Conservation (phyloP, 2,888 invertebrate genomes). For the Eueremaeus valkanovi region DNA sequence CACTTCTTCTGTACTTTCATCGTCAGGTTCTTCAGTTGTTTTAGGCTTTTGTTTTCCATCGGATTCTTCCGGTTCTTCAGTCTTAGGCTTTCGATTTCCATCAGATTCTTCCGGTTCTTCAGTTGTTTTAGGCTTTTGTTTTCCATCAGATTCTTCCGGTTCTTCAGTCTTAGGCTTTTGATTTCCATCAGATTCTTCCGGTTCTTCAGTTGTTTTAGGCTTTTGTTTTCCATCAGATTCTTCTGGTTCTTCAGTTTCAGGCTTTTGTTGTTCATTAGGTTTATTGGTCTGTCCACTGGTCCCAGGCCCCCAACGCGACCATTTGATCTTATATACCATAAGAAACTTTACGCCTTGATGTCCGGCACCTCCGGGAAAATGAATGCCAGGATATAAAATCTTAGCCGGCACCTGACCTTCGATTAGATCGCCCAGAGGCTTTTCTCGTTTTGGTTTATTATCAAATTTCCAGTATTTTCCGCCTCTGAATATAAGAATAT, state of each 20-base stretch:
- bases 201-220: background rate
- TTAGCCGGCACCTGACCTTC: constrained; percentile 8
- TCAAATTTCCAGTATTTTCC: constrained; percentile 31
- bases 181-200: background rate
- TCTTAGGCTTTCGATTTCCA: background rate
- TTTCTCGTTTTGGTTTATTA: background rate
- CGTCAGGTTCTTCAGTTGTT: background rate
- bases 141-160: too few relatives aligned
- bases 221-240: background rate
- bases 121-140: background rate
- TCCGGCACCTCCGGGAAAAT: constrained; percentile 18
- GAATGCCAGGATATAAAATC: background rate
- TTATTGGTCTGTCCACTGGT: background rate
- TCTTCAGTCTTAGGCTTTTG: background rate
- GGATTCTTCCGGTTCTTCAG: background rate
- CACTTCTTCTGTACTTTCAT: background rate
- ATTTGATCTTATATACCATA: constrained; percentile 5
- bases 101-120: background rate
- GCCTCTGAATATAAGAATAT: constrained; percentile 17
- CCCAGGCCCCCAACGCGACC: constrained; percentile 3
- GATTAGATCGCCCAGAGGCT: background rate
- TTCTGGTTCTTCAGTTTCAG: background rate
- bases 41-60: background rate
- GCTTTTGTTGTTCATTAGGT: background rate
- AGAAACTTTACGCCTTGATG: background rate